phyloP scores from a whole-genome alignment of 2,113 vertebrate genomes.

The Tympanuchus pallidicinctus region DNA sequence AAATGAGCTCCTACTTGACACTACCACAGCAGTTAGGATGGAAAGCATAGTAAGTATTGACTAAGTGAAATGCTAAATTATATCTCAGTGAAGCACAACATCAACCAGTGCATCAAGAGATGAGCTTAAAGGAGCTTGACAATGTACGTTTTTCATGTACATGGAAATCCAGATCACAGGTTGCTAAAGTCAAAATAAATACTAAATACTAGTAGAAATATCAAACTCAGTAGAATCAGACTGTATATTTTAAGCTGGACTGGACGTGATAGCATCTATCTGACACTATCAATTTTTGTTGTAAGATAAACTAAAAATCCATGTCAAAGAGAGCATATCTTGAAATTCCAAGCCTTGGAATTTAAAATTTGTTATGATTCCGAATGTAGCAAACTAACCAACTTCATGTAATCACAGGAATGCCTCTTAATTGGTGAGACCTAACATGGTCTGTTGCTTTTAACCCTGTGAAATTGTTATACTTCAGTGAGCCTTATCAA shows the following conservation, averaged over 20 bases:
- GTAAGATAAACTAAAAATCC: not conserved
- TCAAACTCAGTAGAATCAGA: not conserved
- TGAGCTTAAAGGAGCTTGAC: not conserved
- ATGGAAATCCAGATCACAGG: not conserved
- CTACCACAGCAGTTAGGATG: not conserved
- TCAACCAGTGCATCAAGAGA: not conserved
- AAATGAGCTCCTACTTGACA: not conserved
- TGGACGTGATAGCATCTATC: not conserved
- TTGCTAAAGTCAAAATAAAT: not conserved
- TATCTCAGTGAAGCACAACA: not conserved
- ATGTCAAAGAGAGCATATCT: not conserved
- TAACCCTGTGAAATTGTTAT: not conserved
- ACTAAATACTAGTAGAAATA: no score
- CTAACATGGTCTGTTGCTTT: not conserved
- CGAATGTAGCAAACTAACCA: not conserved
- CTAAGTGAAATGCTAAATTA: not conserved
- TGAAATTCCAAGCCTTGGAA: not conserved
- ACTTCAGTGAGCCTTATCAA: not conserved
- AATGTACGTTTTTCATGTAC: not conserved
- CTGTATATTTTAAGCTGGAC: not conserved
- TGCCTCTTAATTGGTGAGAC: not conserved
- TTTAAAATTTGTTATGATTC: not conserved
- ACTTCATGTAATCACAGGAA: not conserved
- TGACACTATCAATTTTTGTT: not conserved
- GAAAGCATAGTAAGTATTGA: not conserved